Percentiles rank a stretch among this genome's conserved stretches.
phyloP scores from a whole-genome alignment of 2,113 vertebrate genomes.

The Sphaerodactylus townsendi region DNA sequence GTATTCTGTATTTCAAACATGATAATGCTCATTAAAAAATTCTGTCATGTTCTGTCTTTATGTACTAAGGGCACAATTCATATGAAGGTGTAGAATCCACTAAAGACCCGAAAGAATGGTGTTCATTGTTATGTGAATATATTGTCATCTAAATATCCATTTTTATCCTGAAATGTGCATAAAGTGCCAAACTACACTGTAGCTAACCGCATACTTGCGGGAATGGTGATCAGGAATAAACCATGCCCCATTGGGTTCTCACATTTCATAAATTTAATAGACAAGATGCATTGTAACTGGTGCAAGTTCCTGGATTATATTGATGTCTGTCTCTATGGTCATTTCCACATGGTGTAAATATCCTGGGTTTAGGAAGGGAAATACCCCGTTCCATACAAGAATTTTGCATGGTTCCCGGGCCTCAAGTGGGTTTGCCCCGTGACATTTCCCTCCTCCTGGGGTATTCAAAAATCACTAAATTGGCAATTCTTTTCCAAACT shows the following conservation, averaged over 20 bases:
- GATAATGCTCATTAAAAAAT: neutral
- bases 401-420: too few relatives aligned
- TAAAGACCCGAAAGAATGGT: neutral
- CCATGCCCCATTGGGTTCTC: neutral
- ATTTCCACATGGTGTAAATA: too few relatives aligned
- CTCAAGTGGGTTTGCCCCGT: too few relatives aligned
- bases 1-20: neutral
- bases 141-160: neutral
- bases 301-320: neutral
- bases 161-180: neutral
- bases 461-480: too few relatives aligned
- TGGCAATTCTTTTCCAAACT: too few relatives aligned
- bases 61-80: neutral
- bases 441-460: too few relatives aligned
- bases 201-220: neutral
- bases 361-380: too few relatives aligned
- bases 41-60: neutral
- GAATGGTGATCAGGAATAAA: neutral
- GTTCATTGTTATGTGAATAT: neutral
- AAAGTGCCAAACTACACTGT: neutral
- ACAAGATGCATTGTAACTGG: neutral
- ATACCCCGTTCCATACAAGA: too few relatives aligned
- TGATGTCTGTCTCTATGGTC: neutral
- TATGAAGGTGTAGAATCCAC: too few relatives aligned
- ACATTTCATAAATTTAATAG: neutral